Conservation (phyloP, 2,888 invertebrate species). For the Diaprepes abbreviatus region DNA sequence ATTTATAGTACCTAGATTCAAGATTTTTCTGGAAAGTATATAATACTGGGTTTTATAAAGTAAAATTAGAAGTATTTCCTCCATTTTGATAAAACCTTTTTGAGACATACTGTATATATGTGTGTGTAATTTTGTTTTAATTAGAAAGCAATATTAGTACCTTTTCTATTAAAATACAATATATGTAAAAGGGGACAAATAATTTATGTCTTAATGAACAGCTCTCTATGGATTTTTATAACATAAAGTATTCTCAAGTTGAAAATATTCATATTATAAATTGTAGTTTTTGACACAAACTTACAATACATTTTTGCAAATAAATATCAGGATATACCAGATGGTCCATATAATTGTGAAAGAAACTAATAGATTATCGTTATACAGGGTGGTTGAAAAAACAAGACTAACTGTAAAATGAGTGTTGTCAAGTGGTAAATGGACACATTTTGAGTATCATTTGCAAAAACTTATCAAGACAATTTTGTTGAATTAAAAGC, state of each 20-base stretch:
- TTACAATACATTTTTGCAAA: slow-evolving; percentile 9
- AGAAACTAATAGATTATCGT: not conserved
- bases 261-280: not conserved
- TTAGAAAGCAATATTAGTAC: slow-evolving; percentile 30
- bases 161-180: not conserved
- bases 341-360: slow-evolving; percentile 18
- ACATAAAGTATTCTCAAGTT: slow-evolving; percentile 15
- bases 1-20: too few species aligned
- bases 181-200: slow-evolving; percentile 10
- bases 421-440: not conserved
- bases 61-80: too few species aligned
- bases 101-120: not conserved
- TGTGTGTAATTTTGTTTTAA: too few species aligned
- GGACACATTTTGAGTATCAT: slow-evolving; percentile 10
- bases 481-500: slow-evolving; percentile 12
- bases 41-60: too few species aligned
- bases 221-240: slow-evolving; percentile 20
- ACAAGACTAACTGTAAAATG: slow-evolving; percentile 8
- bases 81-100: not conserved
- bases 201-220: not conserved
- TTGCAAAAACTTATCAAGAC: slow-evolving; percentile 14
- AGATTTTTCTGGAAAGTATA: too few species aligned
- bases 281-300: not conserved
- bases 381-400: slow-evolving; percentile 23
- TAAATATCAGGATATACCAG: slow-evolving; percentile 11